A percentile compares a stretch with the other conserved stretches of the same genome.
Evolutionary conservation across 2,888 invertebrate species (phyloP).

Genomic region (Sphaerophoria rueppellii): DNA sequence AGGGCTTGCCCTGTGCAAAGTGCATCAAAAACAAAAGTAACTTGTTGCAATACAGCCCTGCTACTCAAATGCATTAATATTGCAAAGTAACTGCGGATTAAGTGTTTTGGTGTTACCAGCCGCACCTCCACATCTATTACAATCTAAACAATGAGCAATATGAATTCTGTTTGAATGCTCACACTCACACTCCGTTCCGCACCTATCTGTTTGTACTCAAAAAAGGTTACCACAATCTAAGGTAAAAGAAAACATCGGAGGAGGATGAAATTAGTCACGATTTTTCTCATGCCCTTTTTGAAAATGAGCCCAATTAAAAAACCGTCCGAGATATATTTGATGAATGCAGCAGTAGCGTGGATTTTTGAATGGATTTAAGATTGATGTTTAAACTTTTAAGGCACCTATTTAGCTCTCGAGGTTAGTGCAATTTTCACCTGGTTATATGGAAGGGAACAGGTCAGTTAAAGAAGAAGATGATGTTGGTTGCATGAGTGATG

Average conservation of each 20-base stretch:
- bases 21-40: background rate
- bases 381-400: conserved; percentile 34
- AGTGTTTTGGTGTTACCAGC: conserved; percentile 32
- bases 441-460: conserved; percentile 18
- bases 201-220: background rate
- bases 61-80: conserved; percentile 65
- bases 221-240: background rate
- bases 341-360: background rate
- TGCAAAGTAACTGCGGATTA: conserved; percentile 43
- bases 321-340: conserved; percentile 14
- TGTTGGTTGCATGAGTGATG: conserved; percentile 38
- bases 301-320: conserved; percentile 65
- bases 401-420: conserved; percentile 9
- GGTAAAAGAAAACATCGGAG: background rate
- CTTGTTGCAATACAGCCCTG: conserved; percentile 20
- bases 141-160: conserved; percentile 45
- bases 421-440: conserved; percentile 26
- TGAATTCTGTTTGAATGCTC: conserved; percentile 15
- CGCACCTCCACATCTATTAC: conserved; percentile 34
- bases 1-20: background rate
- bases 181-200: no score
- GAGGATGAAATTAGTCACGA: conserved; percentile 55
- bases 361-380: conserved; percentile 13
- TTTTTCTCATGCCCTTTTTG: conserved; percentile 6
- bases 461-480: conserved; percentile 60